Conservation (phyloP, 2,797 vertebrate genomes). For the Enteromius unitaeniatus region DNA sequence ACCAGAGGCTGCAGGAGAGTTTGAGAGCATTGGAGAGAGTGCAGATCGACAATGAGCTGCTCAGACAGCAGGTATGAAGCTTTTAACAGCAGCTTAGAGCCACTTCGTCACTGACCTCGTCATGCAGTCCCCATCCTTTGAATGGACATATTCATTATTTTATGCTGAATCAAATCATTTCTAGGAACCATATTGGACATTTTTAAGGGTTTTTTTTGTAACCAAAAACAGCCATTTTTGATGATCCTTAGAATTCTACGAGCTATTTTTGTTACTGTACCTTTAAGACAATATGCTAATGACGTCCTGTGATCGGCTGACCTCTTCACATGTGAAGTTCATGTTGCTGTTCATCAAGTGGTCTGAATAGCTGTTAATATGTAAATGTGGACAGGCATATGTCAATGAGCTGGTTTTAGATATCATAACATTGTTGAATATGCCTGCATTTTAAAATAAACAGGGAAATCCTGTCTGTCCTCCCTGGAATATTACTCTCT, state of each 20-base stretch:
- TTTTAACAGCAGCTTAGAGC: constrained; percentile 8
- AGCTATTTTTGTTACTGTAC: neutral
- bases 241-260: neutral
- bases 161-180: neutral
- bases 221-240: neutral
- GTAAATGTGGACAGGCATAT: neutral
- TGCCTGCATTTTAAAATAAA: neutral
- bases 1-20: constrained; percentile 88
- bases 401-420: neutral
- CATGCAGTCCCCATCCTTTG: neutral
- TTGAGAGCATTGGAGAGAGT: constrained; percentile 88
- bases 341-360: neutral
- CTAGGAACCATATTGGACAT: neutral
- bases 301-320: neutral
- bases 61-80: constrained; percentile 86
- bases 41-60: constrained; percentile 89
- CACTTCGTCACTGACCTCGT: neutral
- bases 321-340: neutral
- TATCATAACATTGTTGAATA: neutral
- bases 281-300: neutral
- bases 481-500: neutral
- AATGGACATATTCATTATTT: neutral
- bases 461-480: neutral
- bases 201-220: neutral
- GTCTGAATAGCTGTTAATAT: neutral